Evolutionary conservation across 2,888 invertebrate species (phyloP), one percentile per base, ranked within the genome.

Genomic region (Sarcophaga carnaria): DNA sequence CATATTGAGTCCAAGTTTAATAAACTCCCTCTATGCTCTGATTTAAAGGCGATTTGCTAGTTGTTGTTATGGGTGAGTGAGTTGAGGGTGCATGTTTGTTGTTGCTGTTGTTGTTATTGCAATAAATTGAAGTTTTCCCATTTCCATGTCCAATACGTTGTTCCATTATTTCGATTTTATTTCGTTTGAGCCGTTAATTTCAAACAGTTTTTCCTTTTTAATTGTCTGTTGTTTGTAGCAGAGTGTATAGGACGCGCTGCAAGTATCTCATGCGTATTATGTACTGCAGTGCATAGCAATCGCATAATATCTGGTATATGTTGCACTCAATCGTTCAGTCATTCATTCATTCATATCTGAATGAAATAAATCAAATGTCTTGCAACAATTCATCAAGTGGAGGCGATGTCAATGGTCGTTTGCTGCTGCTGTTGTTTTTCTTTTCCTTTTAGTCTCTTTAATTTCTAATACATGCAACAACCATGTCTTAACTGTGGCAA

Each of bases 301-400:
- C 54, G 54, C 2, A 6, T 27, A 10, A 25, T 14, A 17, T 37
- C 37, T 37, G 8, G 10, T 54, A 62, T 20, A 47, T 77, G 37
- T 62, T 83, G 71, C 74, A 74, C 64, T 79, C 67, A 54, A 14
- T 54, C 54, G 17, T 54, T 54, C 54, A 54, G 12, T 54, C 54
- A 54, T 54, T 54, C 17, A 54, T 54, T 54, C 17, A 54, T 79
- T 74, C 79, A 70, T 79, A 70, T 79, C 79, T 62, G n/a, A 70
- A 25, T 59, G 69, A 79, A 83, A 79, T 79, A 79, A 78, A 83
- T 83, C 83, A 78, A 83, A 78, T 25, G 45, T 75, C 79, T 79
- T 69, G 25, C 67, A 79, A 70, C 74, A 79, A 70, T 83, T 79
- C 79, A 79, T 83, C 83, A 83, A 79, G 64, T 75, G 63, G 63